These are phyloP conservation scores for Eudasyphora cyanicolor DNA, from an alignment of 2,888 invertebrate genomes.

Conservation along the genomic window DNA sequence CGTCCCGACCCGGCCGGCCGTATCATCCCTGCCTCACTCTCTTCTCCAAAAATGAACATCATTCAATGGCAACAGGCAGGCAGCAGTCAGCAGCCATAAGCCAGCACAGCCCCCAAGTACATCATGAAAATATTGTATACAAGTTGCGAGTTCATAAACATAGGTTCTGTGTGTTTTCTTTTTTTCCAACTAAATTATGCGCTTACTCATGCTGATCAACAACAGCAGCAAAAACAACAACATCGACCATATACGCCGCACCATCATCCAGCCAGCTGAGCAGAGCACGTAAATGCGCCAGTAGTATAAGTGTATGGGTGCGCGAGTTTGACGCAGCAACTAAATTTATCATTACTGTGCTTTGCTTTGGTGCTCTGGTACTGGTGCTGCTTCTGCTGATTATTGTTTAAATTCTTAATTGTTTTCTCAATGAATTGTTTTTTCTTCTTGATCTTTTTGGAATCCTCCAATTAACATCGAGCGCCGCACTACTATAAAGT, in stretches of 20 bases:
- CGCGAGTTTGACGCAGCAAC: constrained; percentile 20
- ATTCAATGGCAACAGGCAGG: background rate
- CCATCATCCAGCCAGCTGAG: background rate
- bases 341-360: constrained; percentile 23
- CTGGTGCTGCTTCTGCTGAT: background rate
- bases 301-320: background rate
- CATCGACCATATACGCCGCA: background rate
- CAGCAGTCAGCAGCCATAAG: background rate
- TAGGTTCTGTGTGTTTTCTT: constrained; percentile 35
- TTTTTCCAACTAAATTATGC: constrained; percentile 52
- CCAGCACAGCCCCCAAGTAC: background rate
- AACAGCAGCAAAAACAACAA: background rate
- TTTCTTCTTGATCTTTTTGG: constrained; percentile 24
- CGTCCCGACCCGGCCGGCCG: constrained; percentile 50
- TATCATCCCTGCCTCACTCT: constrained; percentile 47
- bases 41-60: constrained; percentile 26
- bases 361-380: background rate
- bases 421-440: constrained; percentile 48
- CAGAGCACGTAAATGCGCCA: constrained; percentile 12
- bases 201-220: constrained; percentile 62
- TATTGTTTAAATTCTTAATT: constrained; percentile 48
- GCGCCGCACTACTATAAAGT: background rate
- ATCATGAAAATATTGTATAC: constrained; percentile 32
- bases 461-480: background rate
- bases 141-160: constrained; percentile 42